Conservation (phyloP, 1,140 invertebrate species). For the Tetranychus cinnabarinus region DNA sequence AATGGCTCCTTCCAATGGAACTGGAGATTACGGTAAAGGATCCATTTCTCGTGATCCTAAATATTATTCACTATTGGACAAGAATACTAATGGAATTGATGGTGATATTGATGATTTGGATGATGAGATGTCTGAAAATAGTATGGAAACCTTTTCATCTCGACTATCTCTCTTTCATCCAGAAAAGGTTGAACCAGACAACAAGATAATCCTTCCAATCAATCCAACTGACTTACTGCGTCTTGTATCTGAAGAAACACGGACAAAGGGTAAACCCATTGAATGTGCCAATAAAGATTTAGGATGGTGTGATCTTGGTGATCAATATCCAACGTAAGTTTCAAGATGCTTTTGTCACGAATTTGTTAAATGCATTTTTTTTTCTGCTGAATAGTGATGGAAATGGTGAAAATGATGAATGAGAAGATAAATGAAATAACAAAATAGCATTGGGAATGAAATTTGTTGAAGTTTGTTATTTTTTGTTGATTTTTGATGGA, state of each 20-base stretch:
- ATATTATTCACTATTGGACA: neutral
- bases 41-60: neutral
- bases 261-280: slow-evolving; percentile 5
- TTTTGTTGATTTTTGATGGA: too few relatives aligned
- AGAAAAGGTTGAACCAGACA: neutral
- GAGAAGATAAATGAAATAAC: neutral
- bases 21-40: neutral
- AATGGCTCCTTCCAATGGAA: neutral
- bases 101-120: neutral
- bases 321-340: slow-evolving; percentile 14
- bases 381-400: neutral
- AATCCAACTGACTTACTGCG: neutral
- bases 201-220: neutral
- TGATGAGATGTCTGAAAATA: neutral
- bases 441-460: neutral
- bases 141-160: neutral
- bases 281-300: slow-evolving; percentile 14
- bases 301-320: slow-evolving; percentile 13
- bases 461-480: too few relatives aligned
- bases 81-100: neutral
- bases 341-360: too few relatives aligned
- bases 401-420: slow-evolving; percentile 21
- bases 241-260: neutral
- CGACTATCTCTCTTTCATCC: neutral
- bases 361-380: too few relatives aligned